Evolutionary conservation across 2,113 vertebrate genomes (phyloP).

Genomic region (Lycocorax pyrrhopterus): DNA sequence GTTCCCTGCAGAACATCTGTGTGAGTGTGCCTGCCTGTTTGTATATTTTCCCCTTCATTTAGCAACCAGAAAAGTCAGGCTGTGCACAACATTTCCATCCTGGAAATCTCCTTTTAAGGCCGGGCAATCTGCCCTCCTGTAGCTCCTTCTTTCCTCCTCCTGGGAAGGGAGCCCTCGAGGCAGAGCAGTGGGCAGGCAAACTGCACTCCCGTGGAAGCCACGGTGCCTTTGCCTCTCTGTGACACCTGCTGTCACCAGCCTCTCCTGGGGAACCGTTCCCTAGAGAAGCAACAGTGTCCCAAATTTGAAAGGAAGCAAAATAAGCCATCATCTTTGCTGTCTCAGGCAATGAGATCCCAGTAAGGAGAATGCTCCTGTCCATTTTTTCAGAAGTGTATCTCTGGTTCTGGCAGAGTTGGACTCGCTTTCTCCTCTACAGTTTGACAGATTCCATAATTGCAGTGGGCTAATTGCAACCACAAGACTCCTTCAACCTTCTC

Average conservation of each 20-base stretch:
- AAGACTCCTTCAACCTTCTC: not conserved
- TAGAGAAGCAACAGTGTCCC: not conserved
- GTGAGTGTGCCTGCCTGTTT: not conserved
- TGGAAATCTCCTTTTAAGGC: conserved; percentile 24
- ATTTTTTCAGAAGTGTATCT: not conserved
- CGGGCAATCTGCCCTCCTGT: not conserved
- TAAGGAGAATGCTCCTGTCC: not conserved
- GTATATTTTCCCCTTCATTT: not conserved
- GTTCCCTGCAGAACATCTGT: not conserved
- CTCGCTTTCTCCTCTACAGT: not conserved
- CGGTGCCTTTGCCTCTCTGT: not conserved
- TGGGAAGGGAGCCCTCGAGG: not conserved
- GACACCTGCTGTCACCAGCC: not conserved
- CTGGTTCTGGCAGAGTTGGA: not conserved
- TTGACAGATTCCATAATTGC: not conserved
- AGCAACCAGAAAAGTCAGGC: not conserved
- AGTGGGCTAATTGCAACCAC: not conserved
- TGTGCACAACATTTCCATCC: not conserved
- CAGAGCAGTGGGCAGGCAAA: not conserved
- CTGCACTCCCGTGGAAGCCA: accelerated
- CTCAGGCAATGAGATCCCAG: not conserved
- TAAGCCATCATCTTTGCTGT: not conserved
- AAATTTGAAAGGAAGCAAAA: not conserved
- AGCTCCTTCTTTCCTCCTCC: not conserved
- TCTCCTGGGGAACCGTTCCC: not conserved